These are phyloP conservation scores for Trichechus manatus DNA, from an alignment of 2,113 vertebrate genomes.

Conservation along the genomic window DNA sequence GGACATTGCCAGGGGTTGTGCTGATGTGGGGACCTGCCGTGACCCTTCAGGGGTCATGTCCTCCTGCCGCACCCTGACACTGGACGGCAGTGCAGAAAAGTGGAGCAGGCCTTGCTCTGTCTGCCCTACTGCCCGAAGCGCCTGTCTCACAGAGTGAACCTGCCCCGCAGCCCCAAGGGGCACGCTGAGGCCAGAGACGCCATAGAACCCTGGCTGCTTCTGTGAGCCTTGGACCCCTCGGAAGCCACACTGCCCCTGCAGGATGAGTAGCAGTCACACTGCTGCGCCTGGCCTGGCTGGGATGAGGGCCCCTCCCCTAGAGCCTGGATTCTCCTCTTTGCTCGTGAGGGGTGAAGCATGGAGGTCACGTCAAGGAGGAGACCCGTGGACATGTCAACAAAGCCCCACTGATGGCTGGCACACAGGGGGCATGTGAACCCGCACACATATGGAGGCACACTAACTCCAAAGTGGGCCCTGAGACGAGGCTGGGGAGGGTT, in stretches of 20 bases:
- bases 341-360: background rate
- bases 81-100: rapidly evolving
- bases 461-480: background rate
- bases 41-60: background rate
- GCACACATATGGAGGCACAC: rapidly evolving
- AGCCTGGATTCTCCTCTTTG: background rate
- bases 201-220: background rate
- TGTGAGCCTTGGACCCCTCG: too few species aligned
- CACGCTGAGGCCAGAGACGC: background rate
- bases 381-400: background rate
- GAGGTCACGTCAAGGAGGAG: background rate
- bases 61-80: background rate
- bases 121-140: background rate
- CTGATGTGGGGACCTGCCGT: background rate
- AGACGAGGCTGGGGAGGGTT: too few species aligned
- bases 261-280: background rate
- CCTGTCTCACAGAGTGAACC: too few species aligned
- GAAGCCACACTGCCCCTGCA: background rate
- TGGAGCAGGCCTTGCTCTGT: background rate
- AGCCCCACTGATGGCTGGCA: background rate
- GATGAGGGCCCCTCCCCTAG: background rate
- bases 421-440: background rate
- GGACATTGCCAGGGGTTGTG: background rate
- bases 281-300: background rate
- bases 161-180: background rate